These are phyloP conservation scores for Ichneumoninae sp. DNA, from an alignment of 2,888 invertebrate genomes.

Conservation along the genomic window DNA sequence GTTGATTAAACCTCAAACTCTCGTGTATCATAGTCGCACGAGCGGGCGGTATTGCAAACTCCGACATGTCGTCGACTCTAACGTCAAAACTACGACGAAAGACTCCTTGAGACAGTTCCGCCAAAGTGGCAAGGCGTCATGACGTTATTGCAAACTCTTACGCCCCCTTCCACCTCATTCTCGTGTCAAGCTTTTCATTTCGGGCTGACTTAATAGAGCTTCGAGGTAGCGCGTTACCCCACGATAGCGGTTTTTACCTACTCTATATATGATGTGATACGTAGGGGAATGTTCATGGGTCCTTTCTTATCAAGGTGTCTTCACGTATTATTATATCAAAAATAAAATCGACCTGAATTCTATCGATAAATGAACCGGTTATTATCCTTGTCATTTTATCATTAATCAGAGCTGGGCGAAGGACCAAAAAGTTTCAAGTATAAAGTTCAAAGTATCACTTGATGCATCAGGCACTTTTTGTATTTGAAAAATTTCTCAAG, in stretches of 20 bases:
- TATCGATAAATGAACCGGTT: neutral
- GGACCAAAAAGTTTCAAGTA: no score
- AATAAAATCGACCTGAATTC: neutral
- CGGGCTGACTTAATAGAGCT: slow-evolving; percentile 50
- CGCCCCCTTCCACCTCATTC: slow-evolving; percentile 40
- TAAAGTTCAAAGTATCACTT: no score
- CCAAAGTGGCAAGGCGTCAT: slow-evolving; percentile 42
- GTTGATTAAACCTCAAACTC: slow-evolving; percentile 40
- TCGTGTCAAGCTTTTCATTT: slow-evolving; percentile 63
- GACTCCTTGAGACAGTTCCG: slow-evolving; percentile 46
- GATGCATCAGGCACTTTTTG: no score
- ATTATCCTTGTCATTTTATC: no score
- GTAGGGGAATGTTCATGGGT: neutral
- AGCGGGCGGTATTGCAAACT: slow-evolving; percentile 6
- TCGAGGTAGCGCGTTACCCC: slow-evolving; percentile 1
- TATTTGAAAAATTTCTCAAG: no score
- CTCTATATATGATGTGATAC: slow-evolving; percentile 15
- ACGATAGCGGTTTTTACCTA: slow-evolving; percentile 10
- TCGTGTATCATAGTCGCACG: slow-evolving; percentile 36
- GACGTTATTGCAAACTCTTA: slow-evolving; percentile 52
- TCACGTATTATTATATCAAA: neutral
- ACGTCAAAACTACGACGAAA: slow-evolving; percentile 54
- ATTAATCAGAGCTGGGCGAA: no score
- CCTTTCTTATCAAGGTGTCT: neutral
- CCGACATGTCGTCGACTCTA: slow-evolving; percentile 29